Percentiles rank a stretch among this genome's conserved stretches.
Conservation (phyloP, 2,113 vertebrate genomes). For the Oophaga pumilio region DNA sequence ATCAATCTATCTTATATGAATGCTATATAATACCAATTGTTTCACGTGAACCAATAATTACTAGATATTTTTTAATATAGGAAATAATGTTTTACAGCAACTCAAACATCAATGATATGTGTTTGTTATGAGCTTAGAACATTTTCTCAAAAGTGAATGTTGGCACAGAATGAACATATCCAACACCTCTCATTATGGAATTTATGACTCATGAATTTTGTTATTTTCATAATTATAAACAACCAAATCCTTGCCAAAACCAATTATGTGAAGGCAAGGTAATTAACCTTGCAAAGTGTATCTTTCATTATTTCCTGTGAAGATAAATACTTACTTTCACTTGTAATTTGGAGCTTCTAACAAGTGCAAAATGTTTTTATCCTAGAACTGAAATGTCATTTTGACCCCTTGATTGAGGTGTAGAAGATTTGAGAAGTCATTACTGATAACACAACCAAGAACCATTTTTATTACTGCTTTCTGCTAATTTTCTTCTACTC, state of each 20-base stretch:
- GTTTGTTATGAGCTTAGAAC: conserved; percentile 47
- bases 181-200: conserved; percentile 55
- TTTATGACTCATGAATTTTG: conserved; percentile 58
- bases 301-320: conserved; percentile 51
- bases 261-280: conserved; percentile 51
- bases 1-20: background rate
- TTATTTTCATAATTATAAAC: conserved; percentile 54
- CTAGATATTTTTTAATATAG: background rate
- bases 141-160: conserved; percentile 20
- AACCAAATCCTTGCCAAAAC: conserved; percentile 51
- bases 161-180: conserved; percentile 43
- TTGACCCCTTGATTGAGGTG: background rate
- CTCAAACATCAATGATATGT: conserved; percentile 45
- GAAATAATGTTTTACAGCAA: background rate
- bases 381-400: conserved; percentile 9
- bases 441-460: background rate
- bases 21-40: background rate
- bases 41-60: background rate
- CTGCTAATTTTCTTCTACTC: background rate
- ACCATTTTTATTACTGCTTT: background rate
- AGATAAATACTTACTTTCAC: conserved; percentile 40
- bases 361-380: conserved; percentile 14
- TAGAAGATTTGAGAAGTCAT: background rate
- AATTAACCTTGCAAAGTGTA: conserved; percentile 56
- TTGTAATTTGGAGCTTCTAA: conserved; percentile 19